Evolutionary conservation across 2,797 vertebrate species (phyloP).

Genomic region (Cuculus canorus): DNA sequence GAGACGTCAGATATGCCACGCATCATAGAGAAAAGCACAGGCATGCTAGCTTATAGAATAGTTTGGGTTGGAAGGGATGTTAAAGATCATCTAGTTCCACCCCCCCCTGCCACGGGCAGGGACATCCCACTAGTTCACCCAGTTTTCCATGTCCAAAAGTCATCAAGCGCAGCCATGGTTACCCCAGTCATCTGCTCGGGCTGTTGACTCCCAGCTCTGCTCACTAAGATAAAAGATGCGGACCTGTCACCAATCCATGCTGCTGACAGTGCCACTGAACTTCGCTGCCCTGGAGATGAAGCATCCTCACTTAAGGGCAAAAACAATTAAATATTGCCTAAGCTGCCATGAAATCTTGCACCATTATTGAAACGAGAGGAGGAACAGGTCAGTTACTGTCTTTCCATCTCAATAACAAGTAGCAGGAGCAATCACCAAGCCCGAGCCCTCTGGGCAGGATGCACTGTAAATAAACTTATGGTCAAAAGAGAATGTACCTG

Average conservation of each 20-base stretch:
- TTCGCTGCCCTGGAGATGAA: background rate
- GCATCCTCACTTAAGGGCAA: background rate
- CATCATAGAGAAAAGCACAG: background rate
- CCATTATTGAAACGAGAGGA: background rate
- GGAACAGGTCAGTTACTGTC: background rate
- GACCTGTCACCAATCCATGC: background rate
- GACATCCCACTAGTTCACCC: too few species aligned
- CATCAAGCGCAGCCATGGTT: rapidly evolving
- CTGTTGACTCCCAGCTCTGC: background rate
- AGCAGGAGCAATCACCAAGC: background rate
- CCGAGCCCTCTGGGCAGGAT: background rate
- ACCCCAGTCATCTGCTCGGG: background rate
- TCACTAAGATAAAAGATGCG: background rate
- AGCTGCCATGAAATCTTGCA: background rate
- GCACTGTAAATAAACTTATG: background rate
- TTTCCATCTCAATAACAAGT: background rate
- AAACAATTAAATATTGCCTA: background rate
- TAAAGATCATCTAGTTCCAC: too few species aligned
- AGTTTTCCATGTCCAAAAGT: background rate
- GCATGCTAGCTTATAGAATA: too few species aligned
- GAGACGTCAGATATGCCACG: background rate
- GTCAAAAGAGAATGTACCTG: background rate
- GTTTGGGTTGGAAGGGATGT: too few species aligned
- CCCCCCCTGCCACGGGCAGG: too few species aligned
- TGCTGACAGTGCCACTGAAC: background rate